These are phyloP conservation scores for Stenoptilia bipunctidactyla DNA, from an alignment of 2,888 invertebrate genomes.

Conservation along the genomic window DNA sequence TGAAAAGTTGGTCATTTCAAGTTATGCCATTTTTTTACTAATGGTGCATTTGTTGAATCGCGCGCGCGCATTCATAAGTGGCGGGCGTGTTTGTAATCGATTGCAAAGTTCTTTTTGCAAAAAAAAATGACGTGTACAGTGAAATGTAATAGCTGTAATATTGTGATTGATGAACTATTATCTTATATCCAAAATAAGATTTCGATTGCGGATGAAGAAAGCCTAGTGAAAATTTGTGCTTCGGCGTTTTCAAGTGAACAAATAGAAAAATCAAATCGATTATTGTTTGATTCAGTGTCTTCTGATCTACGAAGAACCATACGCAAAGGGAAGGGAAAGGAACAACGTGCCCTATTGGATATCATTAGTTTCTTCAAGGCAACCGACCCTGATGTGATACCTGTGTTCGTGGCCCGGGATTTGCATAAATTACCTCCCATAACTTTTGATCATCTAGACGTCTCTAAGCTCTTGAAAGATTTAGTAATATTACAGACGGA, in stretches of 20 bases:
- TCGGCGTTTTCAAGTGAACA: constrained; percentile 10
- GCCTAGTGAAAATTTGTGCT: constrained; percentile 10
- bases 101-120: no score
- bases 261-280: constrained; percentile 12
- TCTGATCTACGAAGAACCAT: constrained; percentile 8
- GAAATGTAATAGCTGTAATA: background rate
- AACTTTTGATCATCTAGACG: constrained; percentile 9
- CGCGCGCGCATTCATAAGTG: no score
- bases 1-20: no score
- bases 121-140: background rate
- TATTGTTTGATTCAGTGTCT: constrained; percentile 14
- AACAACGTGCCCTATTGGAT: constrained; percentile 10
- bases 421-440: constrained; percentile 6
- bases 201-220: constrained; percentile 8
- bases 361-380: constrained; percentile 13
- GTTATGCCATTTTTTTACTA: no score
- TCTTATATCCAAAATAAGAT: constrained; percentile 1
- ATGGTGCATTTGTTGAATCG: no score
- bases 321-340: constrained; percentile 14
- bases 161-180: background rate
- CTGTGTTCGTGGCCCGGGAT: constrained; percentile 7
- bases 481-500: constrained; percentile 1
- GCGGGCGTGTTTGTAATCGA: no score
- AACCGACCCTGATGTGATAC: constrained; percentile 5
- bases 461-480: constrained; percentile 5